Percentiles rank a stretch among this genome's conserved stretches.
phyloP scores from a whole-genome alignment of 53 echinoderm and acorn worm genomes.

The Crossaster papposus region DNA sequence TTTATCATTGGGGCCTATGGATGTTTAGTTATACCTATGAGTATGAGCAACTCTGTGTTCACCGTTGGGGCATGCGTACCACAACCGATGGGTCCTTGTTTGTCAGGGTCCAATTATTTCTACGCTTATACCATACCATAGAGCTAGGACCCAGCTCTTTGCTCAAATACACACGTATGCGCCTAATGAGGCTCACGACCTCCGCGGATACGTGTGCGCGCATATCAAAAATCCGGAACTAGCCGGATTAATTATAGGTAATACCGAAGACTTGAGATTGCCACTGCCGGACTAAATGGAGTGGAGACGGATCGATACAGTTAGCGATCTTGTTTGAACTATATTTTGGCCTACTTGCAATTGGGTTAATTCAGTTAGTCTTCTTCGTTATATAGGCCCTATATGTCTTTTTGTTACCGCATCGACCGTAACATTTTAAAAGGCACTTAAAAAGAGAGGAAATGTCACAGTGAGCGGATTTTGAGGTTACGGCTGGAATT shows the following conservation, averaged over 20 bases:
- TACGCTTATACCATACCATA: too few relatives aligned
- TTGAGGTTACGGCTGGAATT: background rate
- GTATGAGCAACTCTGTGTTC: too few relatives aligned
- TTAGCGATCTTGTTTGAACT: background rate
- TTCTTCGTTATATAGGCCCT: background rate
- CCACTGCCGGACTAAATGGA: conserved; percentile 9
- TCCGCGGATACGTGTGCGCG: background rate
- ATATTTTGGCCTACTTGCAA: background rate
- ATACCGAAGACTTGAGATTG: conserved; percentile 13
- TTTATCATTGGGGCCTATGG: too few relatives aligned
- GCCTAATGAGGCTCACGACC: background rate
- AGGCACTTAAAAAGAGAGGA: background rate
- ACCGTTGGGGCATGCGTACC: too few relatives aligned
- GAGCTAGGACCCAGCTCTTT: too few relatives aligned
- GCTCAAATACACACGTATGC: too few relatives aligned
- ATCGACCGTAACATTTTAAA: background rate
- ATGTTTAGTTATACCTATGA: too few relatives aligned
- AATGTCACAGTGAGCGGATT: background rate
- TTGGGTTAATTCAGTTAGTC: background rate
- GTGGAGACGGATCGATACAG: conserved; percentile 4
- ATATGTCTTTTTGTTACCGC: background rate
- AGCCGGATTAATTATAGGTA: conserved; percentile 12
- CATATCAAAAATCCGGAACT: background rate
- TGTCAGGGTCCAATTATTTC: too few relatives aligned
- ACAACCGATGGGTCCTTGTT: too few relatives aligned